Base-by-base conservation (phyloP, 2,888 invertebrate species). In the Sarcophaga caerulescens region DNA sequence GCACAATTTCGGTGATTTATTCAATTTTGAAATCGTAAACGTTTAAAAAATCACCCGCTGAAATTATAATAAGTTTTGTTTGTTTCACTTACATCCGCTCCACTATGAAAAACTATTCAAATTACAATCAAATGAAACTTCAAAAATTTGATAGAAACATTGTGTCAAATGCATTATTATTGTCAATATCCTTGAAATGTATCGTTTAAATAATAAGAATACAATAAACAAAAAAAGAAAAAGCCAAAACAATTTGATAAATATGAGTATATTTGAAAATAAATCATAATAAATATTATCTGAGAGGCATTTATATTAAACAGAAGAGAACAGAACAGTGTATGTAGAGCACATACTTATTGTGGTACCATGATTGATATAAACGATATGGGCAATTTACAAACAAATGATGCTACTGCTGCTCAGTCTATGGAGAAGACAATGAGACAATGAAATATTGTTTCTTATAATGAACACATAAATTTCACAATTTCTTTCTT, bases 391-490 rank as follows among this genome's bases (percentile, higher is more conserved):
- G 57, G 14, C 57, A 69, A 75, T 75, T 81, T 81, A 63, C 44
- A 44, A 52, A 5, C 45, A 62, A 81, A 74, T 73, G 65, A 70
- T 76, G 25, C 45, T 35, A 4, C 25, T 0, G 0, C 35, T 35
- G 1, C 6, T 35, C 6, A 35, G 8, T 35, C 10, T 14, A 69
- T 45, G 19, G 6, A 21, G 21, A 60, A 21, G 21, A 79, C 52
- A 71, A 14, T 57, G 57, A 65, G 65, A 44, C 47, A 78, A 65
- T 75, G 52, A 62, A 75, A 78, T 57, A 70, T 74, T 78, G 70
- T 75, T 69, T 74, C 69, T 69, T 60, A 44, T 81, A 78, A 75
- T 81, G 69, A 78, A 63, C 74, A 78, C 45, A 85, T 69, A 78
- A 60, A 70, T 78, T 74, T 74, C 65, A 68, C 52, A 63, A 44